Evolutionary conservation across 2,797 vertebrate species (phyloP), one percentile per base, ranked within the genome.

Genomic region (Syngnathus acus): DNA sequence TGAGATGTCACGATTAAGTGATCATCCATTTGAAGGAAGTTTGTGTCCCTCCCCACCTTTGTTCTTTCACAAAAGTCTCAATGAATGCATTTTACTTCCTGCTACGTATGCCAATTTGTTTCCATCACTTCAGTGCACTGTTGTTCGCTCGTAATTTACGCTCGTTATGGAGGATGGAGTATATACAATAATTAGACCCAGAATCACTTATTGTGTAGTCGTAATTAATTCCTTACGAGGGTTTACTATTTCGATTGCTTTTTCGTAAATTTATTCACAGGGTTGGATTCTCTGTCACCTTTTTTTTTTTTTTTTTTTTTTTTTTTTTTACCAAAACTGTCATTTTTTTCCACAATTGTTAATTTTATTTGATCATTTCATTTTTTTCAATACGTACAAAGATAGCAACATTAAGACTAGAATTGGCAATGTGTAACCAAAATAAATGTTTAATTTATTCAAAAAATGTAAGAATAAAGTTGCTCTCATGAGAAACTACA

Each of bases 1-100:
- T 71, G 62, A 73, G 73, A 62, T 6, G 17, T 60, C 43, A 17
- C 60, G 11, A 32, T 62, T 13, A 45, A 47, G 42, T 10, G 16
- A 26, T 62, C 59, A 61, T 23, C 19, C 39, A 5, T 61, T n/a
- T 23, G 60, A 43, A 43, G 60, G 39, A 62, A 16, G 39, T 62
- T 62, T 26, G 26, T 26, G 42, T 45, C 6, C 21, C 3, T 21
- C 10, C n/a, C 4, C 45, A 21, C 42, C 42, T 26, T 45, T 32
- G 40, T 62, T 62, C 55, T 37, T 62, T 62, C 60, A 17, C 32
- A 58, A 58, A 53, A 9, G 16, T 17, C 16, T 14, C 13, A 58
- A 38, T 58, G 16, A 37, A 38, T 17, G 14, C 37, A 58, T 8
- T 53, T 53, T 53, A 53, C 50, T 58, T 58, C 32, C 55, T 58